Evolutionary conservation across 2,113 vertebrate species (phyloP), one percentile per base, ranked within the genome.

Genomic region (Irena cyanogastra): DNA sequence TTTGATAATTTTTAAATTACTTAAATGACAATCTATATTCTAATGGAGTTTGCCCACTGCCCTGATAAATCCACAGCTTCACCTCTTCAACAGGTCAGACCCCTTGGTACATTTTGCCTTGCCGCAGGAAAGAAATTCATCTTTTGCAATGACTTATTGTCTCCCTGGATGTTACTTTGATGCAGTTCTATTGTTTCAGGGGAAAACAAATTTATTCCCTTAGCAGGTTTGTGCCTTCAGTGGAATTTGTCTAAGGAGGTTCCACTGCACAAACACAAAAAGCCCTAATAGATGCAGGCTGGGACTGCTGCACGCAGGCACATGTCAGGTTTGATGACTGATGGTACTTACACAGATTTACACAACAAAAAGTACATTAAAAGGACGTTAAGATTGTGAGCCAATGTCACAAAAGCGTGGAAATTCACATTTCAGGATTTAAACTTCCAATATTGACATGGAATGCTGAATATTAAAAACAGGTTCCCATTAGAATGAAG

Each of bases 351-450:
- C 97, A 98, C 97, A 98, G 97, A 98, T 98, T 98, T 98, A 98
- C 98, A 98, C 98, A 98, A 98, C 97, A 98, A 98, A 98, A 98
- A 98, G 97, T 98, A 98, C 97, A 97, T 98, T 97, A 98, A 97
- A 97, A 94, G 94, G 97, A 98, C 89, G 87, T 96, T 98, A 97
- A 97, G 97, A 98, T 95, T 96, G 94, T 94, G 95, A 98, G 96
- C 97, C 97, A 97, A 97, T 97, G 95, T 90, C 98, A 98, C 97
- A 97, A 98, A 98, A 97, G 97, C 97, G 91, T 93, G 93, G 97
- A 97, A 97, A 98, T 97, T 96, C 98, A 96, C 96, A 96, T 97
- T 95, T 96, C 94, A 23, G 97, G 97, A 98, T 98, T 98, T 98
- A 97, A 98, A 98, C 97, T 97, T 94, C 96, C 97, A 97, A 97